Base-by-base conservation (phyloP, 2,888 invertebrate genomes). In the Escarpia spicata region DNA sequence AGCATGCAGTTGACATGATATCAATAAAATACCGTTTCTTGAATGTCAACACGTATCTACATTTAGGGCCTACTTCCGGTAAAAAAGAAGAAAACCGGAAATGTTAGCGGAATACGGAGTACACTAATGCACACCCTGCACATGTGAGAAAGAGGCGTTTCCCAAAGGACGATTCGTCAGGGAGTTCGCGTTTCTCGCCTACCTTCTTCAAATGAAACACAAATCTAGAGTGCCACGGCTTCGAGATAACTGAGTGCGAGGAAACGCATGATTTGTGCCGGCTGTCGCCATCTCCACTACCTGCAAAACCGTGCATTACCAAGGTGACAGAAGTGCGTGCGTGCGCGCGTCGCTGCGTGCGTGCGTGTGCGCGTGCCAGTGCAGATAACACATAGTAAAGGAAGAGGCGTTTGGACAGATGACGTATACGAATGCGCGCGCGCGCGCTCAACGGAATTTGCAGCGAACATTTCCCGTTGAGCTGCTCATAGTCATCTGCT, bases 181-280 rank as follows among this genome's bases (percentile, higher is more conserved):
- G n/a, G 75, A 26, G 75, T 26, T 75, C 10, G n/a, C 26, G n/a
- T 75, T 26, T 75, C 75, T 19, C 75, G 19, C 75, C 75, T 75
- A 75, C 75, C 75, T 75, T 75, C 75, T 75, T 75, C 75, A 75
- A 75, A 75, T 75, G 75, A 75, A 75, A 75, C 75, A 75, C 75
- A 75, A 75, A 75, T 75, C 75, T 75, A 75, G 75, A 75, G 75
- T 75, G 75, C 75, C 75, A 75, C 75, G 75, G 75, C 75, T 75
- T 75, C 26, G 75, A 6, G 75, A 4, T 26, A 75, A 75, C 75
- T 26, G 75, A 75, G n/a, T 75, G 75, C 75, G n/a, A 75, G 75
- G 75, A 75, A 75, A n/a, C 75, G 26, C 75, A 26, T 6, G 75
- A 26, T 75, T 75, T 75, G 75, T 75, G 75, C n/a, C 75, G 75